Evolutionary conservation across 1,140 invertebrate genomes (phyloP).

Genomic region (Copidosoma floridanum): DNA sequence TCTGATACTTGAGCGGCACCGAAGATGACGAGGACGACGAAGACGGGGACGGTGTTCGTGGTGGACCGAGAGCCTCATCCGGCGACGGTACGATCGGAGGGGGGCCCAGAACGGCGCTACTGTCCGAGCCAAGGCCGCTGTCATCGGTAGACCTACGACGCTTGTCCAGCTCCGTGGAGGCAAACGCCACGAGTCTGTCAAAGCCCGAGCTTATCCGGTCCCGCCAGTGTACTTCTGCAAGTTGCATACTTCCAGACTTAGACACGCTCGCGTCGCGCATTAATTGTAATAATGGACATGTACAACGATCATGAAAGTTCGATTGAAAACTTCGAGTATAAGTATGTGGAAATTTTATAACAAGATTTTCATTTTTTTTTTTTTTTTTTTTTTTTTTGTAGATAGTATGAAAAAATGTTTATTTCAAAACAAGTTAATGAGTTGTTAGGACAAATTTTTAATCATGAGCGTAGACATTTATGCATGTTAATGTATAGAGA

Average conservation of each 20-base stretch:
- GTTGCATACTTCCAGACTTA: too few species aligned
- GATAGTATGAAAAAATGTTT: too few species aligned
- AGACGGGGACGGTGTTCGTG: conserved; percentile 68
- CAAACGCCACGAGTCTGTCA: conserved; percentile 82
- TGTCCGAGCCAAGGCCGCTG: conserved; percentile 72
- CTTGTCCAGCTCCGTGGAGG: conserved; percentile 80
- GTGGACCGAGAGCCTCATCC: conserved; percentile 60
- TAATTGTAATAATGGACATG: too few species aligned
- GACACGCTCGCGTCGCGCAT: too few species aligned
- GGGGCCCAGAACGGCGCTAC: conserved; percentile 59
- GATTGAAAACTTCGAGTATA: conserved; percentile 21
- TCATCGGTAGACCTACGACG: conserved; percentile 75
- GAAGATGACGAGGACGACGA: conserved; percentile 11
- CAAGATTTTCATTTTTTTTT: background rate
- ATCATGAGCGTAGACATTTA: background rate
- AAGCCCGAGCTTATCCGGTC: conserved; percentile 83
- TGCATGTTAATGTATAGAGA: background rate
- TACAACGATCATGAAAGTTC: too few species aligned
- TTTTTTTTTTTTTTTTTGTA: too few species aligned
- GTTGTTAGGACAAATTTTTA: too few species aligned
- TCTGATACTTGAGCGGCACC: conserved; percentile 63
- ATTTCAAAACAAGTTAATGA: too few species aligned
- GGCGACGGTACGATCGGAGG: conserved; percentile 58
- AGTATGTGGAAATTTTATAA: too few species aligned
- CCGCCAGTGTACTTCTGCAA: conserved; percentile 75